Conservation (phyloP, 2,797 vertebrate species). For the Trachops cirrhosus region DNA sequence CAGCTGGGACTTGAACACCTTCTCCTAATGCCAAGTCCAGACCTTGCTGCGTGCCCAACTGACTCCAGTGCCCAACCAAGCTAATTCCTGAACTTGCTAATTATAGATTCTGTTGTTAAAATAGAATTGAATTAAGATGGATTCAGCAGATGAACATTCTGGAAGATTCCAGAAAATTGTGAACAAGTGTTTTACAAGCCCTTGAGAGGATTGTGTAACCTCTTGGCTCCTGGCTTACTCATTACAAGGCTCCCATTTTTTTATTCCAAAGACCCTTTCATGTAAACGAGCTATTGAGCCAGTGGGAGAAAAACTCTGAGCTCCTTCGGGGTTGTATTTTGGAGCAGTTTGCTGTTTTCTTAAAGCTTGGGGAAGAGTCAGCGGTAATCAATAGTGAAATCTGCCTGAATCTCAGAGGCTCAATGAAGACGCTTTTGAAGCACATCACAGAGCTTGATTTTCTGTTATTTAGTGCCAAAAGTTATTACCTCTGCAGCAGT, state of each 20-base stretch:
- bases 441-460: constrained; percentile 74
- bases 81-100: not conserved
- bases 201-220: not conserved
- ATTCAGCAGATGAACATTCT: not conserved
- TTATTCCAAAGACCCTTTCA: constrained; percentile 18
- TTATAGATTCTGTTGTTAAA: not conserved
- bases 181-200: not conserved
- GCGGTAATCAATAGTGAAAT: constrained; percentile 81
- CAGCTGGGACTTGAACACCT: not conserved
- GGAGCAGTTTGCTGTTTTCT: constrained; percentile 73
- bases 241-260: not conserved
- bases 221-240: not conserved
- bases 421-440: constrained; percentile 79
- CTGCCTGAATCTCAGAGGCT: constrained; percentile 71
- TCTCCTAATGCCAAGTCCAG: not conserved
- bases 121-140: not conserved
- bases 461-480: constrained; percentile 78
- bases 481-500: constrained; percentile 76
- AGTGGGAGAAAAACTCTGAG: constrained; percentile 58
- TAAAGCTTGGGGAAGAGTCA: constrained; percentile 72
- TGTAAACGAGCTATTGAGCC: constrained; percentile 11
- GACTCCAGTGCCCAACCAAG: not conserved
- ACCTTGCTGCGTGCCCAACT: not conserved
- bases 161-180: constrained; percentile 19
- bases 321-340: constrained; percentile 52